Conservation (phyloP, 1,140 invertebrate species). For the Drosophila albomicans region DNA sequence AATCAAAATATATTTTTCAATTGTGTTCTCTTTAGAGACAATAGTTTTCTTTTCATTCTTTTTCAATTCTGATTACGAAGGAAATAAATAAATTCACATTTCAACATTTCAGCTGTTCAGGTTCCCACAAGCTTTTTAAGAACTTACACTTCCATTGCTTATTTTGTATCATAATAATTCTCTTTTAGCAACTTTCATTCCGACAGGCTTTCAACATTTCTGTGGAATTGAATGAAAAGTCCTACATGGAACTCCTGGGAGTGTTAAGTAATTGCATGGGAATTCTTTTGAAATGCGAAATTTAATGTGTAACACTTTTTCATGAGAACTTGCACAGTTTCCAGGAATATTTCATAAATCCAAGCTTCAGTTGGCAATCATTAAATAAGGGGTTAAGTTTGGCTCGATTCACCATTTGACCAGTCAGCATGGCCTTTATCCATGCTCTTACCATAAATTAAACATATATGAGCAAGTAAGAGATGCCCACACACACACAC, state of each 20-base stretch:
- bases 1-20: too few relatives aligned
- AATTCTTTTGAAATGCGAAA: not conserved
- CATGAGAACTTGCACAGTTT: not conserved
- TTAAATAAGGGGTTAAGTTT: conserved; percentile 37
- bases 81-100: too few relatives aligned
- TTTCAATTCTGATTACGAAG: too few relatives aligned
- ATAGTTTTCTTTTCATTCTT: too few relatives aligned
- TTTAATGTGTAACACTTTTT: not conserved
- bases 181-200: too few relatives aligned
- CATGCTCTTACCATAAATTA: conserved; percentile 42
- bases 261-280: not conserved
- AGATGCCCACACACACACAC: conserved; percentile 24
- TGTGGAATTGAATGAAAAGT: not conserved
- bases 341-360: conserved; percentile 3
- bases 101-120: too few relatives aligned
- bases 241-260: not conserved
- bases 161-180: too few relatives aligned
- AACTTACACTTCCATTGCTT: too few relatives aligned
- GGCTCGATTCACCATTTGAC: conserved; percentile 19
- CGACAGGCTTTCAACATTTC: not conserved
- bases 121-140: too few relatives aligned
- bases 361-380: conserved; percentile 6
- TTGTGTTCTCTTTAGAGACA: too few relatives aligned
- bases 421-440: conserved; percentile 20
- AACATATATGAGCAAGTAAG: conserved; percentile 28